Evolutionary conservation across 1,140 invertebrate species (phyloP).

Genomic region (Whitmania pigra): DNA sequence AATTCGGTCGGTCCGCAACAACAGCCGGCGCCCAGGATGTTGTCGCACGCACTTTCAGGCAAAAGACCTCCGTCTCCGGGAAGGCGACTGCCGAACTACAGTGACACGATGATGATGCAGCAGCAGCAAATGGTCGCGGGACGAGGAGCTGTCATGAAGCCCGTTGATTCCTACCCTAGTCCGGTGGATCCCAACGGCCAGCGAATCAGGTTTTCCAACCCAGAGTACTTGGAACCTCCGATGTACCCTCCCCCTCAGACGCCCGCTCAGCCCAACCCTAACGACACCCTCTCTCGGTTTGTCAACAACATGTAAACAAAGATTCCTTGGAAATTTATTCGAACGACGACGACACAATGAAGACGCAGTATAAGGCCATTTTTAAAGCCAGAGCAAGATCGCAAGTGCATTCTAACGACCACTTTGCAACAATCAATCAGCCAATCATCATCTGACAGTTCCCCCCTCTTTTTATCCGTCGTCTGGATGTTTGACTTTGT

Average conservation of each 20-base stretch:
- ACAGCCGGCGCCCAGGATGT: background rate
- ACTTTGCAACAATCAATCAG: no score
- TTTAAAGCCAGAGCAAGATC: no score
- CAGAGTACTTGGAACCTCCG: background rate
- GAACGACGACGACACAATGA: no score
- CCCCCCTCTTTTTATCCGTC: no score
- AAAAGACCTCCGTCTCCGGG: slow-evolving; percentile 7
- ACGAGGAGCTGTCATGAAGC: background rate
- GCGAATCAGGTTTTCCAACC: background rate
- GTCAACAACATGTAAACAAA: slow-evolving; percentile 11
- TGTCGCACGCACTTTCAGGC: background rate
- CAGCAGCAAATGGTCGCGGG: background rate
- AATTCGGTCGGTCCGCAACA: background rate
- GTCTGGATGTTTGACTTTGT: no score
- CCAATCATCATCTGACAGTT: no score
- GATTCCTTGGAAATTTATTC: background rate
- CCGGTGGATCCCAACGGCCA: background rate
- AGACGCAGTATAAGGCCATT: no score
- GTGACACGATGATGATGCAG: slow-evolving; percentile 9
- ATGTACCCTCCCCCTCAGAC: background rate
- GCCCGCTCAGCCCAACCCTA: background rate
- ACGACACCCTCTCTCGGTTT: slow-evolving; percentile 14
- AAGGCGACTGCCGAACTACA: slow-evolving; percentile 8
- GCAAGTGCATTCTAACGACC: no score
- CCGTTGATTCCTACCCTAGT: background rate